Percentiles rank a stretch among this genome's conserved stretches.
These are phyloP conservation scores for Sinocyclocheilus rhinocerous DNA, from an alignment of 2,113 vertebrate genomes.

Conservation along the genomic window DNA sequence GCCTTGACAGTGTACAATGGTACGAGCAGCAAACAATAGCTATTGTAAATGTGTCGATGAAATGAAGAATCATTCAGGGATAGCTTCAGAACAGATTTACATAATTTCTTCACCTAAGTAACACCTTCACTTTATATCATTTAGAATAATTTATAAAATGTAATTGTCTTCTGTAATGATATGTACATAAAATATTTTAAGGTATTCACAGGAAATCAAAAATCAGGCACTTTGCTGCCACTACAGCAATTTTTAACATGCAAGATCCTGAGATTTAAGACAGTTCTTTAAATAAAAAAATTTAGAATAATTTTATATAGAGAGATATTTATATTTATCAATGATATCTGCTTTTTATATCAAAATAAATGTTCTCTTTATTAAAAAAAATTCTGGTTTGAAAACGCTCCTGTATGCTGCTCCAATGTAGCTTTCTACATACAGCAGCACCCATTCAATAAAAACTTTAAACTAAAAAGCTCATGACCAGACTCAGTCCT, in stretches of 20 bases:
- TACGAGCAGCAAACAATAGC: constrained; percentile 35
- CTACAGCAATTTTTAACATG: constrained; percentile 71
- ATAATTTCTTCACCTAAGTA: constrained; percentile 55
- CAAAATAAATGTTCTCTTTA: constrained; percentile 79
- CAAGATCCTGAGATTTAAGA: constrained; percentile 83
- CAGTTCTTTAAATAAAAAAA: constrained; percentile 77
- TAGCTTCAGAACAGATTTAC: constrained; percentile 47
- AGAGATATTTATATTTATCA: constrained; percentile 81
- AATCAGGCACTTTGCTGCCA: constrained; percentile 75
- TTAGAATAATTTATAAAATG: constrained; percentile 80
- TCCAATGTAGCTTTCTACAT: background rate
- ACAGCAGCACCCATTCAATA: constrained; percentile 55
- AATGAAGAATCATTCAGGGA: background rate
- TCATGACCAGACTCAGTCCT: constrained; percentile 38
- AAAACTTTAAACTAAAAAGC: constrained; percentile 44
- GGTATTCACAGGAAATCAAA: constrained; percentile 80
- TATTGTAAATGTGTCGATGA: background rate
- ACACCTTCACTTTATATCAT: constrained; percentile 69
- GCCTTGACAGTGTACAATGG: constrained; percentile 23
- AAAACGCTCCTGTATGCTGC: constrained; percentile 51
- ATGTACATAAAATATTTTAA: constrained; percentile 83
- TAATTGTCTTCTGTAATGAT: constrained; percentile 72
- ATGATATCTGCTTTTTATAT: constrained; percentile 74
- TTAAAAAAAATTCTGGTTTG: constrained; percentile 53
- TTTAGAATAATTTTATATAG: constrained; percentile 83